These are phyloP conservation scores for Stylophora pistillata DNA, from an alignment of 64 coral and sea anemone genomes.

Conservation along the genomic window DNA sequence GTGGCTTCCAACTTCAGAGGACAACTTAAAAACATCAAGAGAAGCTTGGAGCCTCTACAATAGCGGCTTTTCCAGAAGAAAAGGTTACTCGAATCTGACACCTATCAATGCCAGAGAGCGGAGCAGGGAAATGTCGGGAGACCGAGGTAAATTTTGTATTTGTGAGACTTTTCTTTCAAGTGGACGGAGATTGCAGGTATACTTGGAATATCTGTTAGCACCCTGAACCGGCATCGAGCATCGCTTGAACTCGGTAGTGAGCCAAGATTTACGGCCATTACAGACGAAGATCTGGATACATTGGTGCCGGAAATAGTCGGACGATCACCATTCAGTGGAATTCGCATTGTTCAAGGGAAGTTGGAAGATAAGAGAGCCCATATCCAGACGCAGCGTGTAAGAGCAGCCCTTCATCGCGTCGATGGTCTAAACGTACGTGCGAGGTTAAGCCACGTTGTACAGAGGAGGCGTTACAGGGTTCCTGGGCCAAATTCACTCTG, in stretches of 20 bases:
- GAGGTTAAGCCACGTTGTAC: constrained; percentile 35
- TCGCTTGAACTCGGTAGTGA: constrained; percentile 32
- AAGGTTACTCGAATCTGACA: background rate
- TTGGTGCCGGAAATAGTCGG: constrained; percentile 32
- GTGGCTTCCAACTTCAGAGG: background rate
- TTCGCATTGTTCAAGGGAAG: constrained; percentile 52
- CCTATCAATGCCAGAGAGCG: background rate
- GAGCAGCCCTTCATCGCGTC: constrained; percentile 43
- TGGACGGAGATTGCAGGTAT: constrained; percentile 27
- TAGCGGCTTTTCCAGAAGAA: background rate
- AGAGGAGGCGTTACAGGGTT: constrained; percentile 42
- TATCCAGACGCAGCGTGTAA: constrained; percentile 38
- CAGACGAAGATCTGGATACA: constrained; percentile 41
- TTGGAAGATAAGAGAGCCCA: constrained; percentile 33
- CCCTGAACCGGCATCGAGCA: constrained; percentile 36
- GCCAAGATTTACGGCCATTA: constrained; percentile 50
- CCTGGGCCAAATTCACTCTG: constrained; percentile 51
- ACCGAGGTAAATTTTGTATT: background rate
- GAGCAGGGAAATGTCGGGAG: background rate
- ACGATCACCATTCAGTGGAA: constrained; percentile 52
- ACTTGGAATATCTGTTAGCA: constrained; percentile 47
- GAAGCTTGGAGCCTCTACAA: background rate
- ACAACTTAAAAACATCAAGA: background rate
- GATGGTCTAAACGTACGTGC: constrained; percentile 44
- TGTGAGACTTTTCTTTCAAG: constrained; percentile 39